These are phyloP conservation scores for Typhlichthys eigenmanni DNA, from an alignment of 2,797 vertebrate genomes.

Conservation along the genomic window DNA sequence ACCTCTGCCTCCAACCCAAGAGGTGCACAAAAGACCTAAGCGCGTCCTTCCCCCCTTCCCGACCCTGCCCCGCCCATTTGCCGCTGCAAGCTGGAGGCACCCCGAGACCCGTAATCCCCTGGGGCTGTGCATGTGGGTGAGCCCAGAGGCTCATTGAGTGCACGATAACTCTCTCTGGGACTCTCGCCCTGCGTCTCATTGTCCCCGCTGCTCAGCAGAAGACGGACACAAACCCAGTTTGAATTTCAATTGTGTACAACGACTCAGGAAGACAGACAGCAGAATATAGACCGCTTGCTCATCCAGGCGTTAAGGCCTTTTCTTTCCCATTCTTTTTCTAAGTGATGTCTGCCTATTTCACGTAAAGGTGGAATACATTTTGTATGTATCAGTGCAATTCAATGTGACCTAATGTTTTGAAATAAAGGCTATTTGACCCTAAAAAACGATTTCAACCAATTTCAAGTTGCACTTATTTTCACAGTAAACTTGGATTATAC, in stretches of 20 bases:
- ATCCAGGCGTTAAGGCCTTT: slow-evolving; percentile 57
- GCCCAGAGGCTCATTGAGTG: slow-evolving; percentile 71
- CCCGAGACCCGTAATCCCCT: slow-evolving; percentile 64
- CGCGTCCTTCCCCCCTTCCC: slow-evolving; percentile 58
- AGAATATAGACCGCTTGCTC: slow-evolving; percentile 66
- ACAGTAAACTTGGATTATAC: too few species aligned
- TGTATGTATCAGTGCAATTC: slow-evolving; percentile 32
- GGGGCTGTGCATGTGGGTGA: slow-evolving; percentile 61
- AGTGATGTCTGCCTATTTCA: not conserved
- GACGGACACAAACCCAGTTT: slow-evolving; percentile 69
- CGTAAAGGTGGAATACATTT: slow-evolving; percentile 9
- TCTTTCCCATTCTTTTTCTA: slow-evolving; percentile 28
- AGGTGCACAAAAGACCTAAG: slow-evolving; percentile 76
- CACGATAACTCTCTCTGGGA: slow-evolving; percentile 70
- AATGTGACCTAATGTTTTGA: not conserved
- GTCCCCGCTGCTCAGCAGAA: slow-evolving; percentile 67
- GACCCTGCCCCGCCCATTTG: slow-evolving; percentile 65
- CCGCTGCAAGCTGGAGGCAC: slow-evolving; percentile 67
- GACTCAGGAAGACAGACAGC: slow-evolving; percentile 64
- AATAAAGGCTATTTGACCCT: not conserved
- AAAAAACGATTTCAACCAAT: too few species aligned
- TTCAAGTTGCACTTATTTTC: too few species aligned
- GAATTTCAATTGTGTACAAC: slow-evolving; percentile 72
- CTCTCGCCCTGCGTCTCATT: slow-evolving; percentile 62
- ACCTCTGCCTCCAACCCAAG: slow-evolving; percentile 71